Evolutionary conservation across 2,888 invertebrate genomes (phyloP).

Genomic region (Zhuqinia jingwanae): DNA sequence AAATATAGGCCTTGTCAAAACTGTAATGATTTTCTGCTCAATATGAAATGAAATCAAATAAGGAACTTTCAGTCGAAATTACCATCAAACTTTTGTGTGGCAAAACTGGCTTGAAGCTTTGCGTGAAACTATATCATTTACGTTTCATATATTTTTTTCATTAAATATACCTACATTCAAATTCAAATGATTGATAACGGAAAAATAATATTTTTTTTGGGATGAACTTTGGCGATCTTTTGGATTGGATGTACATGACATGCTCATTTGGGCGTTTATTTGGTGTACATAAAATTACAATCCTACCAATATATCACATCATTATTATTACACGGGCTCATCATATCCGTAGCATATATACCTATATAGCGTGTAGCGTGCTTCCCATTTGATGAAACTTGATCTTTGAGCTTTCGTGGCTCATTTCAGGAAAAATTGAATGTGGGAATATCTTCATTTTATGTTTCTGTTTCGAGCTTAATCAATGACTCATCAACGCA

Average conservation of each 20-base stretch:
- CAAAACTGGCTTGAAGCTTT: conserved; percentile 1
- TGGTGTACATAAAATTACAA: no score
- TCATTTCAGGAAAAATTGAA: not conserved
- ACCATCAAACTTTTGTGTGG: conserved; percentile 26
- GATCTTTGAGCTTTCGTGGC: conserved; percentile 22
- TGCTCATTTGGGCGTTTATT: conserved; percentile 43
- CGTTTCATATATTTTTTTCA: not conserved
- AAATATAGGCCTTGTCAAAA: no score
- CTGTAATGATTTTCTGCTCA: no score
- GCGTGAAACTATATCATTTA: not conserved
- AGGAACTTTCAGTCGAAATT: conserved; percentile 49
- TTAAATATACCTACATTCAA: no score
- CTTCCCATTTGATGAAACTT: not conserved
- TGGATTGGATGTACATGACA: not conserved
- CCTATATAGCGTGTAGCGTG: no score
- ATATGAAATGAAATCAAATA: no score
- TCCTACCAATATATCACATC: no score
- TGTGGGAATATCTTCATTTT: not conserved
- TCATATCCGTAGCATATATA: no score
- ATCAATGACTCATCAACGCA: no score
- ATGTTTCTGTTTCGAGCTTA: not conserved
- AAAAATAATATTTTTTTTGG: conserved; percentile 14
- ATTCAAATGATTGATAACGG: conserved; percentile 13
- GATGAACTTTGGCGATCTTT: conserved; percentile 38
- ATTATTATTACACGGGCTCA: no score